These are phyloP conservation scores for Okamejei kenojei DNA, from an alignment of 2,797 vertebrate genomes.

Conservation along the genomic window DNA sequence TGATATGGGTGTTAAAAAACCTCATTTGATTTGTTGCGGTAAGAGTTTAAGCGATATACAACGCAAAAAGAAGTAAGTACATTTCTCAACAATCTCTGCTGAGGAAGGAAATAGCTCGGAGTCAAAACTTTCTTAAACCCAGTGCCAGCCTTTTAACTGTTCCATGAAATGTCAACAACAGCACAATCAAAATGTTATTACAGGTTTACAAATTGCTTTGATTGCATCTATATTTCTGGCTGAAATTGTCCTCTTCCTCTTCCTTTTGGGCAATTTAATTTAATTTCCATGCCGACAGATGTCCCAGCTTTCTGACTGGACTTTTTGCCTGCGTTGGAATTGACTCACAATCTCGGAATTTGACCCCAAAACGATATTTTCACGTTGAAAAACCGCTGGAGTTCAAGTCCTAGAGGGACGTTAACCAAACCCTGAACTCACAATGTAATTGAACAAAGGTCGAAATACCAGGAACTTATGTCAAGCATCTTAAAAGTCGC, in stretches of 20 bases:
- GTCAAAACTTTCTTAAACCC: not conserved
- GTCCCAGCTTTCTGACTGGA: slow-evolving; percentile 55
- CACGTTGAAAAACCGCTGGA: not conserved
- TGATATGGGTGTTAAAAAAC: not conserved
- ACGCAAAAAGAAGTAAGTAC: not conserved
- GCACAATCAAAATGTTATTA: slow-evolving; percentile 36
- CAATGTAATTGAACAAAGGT: not conserved
- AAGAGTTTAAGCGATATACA: not conserved
- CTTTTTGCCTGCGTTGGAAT: slow-evolving; percentile 44
- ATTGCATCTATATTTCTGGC: slow-evolving; percentile 67
- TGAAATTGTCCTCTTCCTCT: slow-evolving; percentile 51
- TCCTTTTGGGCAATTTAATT: slow-evolving; percentile 53
- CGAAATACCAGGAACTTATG: not conserved
- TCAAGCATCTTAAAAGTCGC: not conserved
- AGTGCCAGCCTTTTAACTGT: slow-evolving; percentile 16
- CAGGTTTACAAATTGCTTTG: slow-evolving; percentile 57
- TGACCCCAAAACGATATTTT: slow-evolving; percentile 19
- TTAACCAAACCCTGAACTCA: slow-evolving; percentile 14
- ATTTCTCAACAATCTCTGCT: not conserved
- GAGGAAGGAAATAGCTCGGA: slow-evolving; percentile 31
- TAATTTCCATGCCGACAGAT: slow-evolving; percentile 62
- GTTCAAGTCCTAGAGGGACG: not conserved
- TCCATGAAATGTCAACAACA: slow-evolving; percentile 31
- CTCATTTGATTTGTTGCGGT: slow-evolving; percentile 4
- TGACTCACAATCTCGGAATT: slow-evolving; percentile 2